phyloP scores from a whole-genome alignment of 2,888 invertebrate species.

The Sericinus montela region DNA sequence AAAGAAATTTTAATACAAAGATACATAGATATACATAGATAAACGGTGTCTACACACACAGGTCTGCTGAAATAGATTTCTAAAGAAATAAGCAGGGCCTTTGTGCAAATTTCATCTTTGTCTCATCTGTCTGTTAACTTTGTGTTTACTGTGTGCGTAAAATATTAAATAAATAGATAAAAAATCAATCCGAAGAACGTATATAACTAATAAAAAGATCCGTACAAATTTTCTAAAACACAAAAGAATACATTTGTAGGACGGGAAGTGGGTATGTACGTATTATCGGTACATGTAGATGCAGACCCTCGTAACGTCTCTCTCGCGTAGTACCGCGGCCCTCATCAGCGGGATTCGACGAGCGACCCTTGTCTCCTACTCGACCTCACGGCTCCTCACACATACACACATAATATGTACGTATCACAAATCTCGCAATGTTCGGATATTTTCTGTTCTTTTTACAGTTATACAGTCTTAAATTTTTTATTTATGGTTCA shows the following conservation, averaged over 20 bases:
- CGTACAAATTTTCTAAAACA: background rate
- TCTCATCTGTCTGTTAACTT: too few relatives aligned
- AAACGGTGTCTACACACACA: too few relatives aligned
- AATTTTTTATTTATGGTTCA: background rate
- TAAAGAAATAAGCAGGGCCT: too few relatives aligned
- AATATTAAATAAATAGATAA: too few relatives aligned
- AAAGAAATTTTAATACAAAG: too few relatives aligned
- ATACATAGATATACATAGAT: too few relatives aligned
- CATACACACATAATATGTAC: conserved; percentile 5
- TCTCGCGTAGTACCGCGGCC: conserved; percentile 20
- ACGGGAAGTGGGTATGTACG: background rate
- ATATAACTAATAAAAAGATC: background rate
- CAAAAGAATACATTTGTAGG: background rate
- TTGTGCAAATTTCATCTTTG: too few relatives aligned
- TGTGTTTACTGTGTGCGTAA: too few relatives aligned
- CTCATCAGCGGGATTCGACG: conserved; percentile 32
- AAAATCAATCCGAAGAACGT: too few relatives aligned
- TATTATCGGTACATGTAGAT: background rate
- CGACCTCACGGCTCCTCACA: conserved; percentile 29
- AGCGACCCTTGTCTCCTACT: conserved; percentile 30
- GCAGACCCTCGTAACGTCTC: conserved; percentile 1
- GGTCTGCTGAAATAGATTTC: too few relatives aligned
- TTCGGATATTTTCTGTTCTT: background rate
- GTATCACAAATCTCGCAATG: background rate
- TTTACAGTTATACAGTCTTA: background rate